Evolutionary conservation across 2,113 vertebrate genomes (phyloP), one percentile per base, ranked within the genome.

Genomic region (Lichenostomus cassidix): DNA sequence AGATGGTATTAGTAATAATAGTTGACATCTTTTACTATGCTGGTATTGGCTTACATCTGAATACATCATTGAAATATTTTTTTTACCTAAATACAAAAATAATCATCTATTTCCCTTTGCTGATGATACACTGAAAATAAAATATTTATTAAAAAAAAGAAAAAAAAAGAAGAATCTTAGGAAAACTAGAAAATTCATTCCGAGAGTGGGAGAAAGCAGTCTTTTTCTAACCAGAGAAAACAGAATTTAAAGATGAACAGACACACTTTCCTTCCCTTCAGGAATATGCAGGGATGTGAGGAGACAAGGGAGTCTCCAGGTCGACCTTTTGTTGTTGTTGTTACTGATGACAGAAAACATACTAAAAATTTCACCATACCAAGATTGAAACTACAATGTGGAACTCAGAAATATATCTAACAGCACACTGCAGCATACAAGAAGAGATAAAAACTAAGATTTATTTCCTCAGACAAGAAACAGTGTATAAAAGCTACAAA

Each of bases 381-480:
- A 91, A 60, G 44, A 95, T 2, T 94, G 91, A 96, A 95, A 97
- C 68, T 94, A 97, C 95, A 96, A 83, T 83, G 95, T 95, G 78
- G 85, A 93, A 96, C 92, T 83, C 85, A 94, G 80, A 97, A 97
- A 96, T 74, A 35, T 71, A 96, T 95, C 95, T 97, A 97, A 97
- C 97, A 97, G 95, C 95, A 97, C 93, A 96, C 47, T 94, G 81
- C 90, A 96, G 95, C 83, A 86, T 8, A 94, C 59, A 96, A 96
- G 88, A 96, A 97, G 96, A 98, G 96, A 97, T 92, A 98, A 98
- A 98, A 49, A 92, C 91, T 50, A 97, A 96, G 97, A 98, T 97
- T 97, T 98, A 97, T 98, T 97, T 97, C 95, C 92, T 97, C 89
- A 97, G 94, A 97, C 82, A 95, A 95, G 94, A 74, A 97, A 95